A percentile compares a stretch with the other conserved stretches of the same genome.
phyloP scores from a whole-genome alignment of 37 sponge, comb jelly and placozoan species.

The Aplysina aerophoba region DNA sequence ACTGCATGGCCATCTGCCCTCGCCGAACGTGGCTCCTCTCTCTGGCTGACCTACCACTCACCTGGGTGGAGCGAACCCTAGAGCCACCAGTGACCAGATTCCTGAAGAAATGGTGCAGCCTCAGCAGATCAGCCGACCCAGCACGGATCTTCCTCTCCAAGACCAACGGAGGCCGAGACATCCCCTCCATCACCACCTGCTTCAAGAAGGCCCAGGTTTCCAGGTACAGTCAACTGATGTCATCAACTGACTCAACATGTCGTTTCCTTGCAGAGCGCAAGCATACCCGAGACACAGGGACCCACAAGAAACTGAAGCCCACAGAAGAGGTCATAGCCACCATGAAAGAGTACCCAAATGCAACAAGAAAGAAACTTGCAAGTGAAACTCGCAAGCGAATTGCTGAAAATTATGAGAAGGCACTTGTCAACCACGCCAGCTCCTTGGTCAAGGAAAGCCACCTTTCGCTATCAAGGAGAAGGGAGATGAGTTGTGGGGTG shows the following conservation, averaged over 20 bases:
- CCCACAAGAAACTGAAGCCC: no score
- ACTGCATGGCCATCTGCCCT: background rate
- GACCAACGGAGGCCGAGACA: background rate
- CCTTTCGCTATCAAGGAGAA: no score
- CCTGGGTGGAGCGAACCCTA: background rate
- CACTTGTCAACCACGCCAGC: no score
- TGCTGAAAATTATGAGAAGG: no score
- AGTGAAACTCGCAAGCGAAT: no score
- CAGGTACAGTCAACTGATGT: background rate
- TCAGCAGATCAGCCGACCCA: background rate
- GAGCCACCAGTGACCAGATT: background rate
- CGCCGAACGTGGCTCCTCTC: background rate
- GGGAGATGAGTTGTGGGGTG: no score
- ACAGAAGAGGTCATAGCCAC: no score
- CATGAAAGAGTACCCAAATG: no score
- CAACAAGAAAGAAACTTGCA: no score
- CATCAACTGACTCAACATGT: background rate
- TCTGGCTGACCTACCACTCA: background rate
- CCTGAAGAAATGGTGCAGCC: no score
- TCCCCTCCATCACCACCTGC: slow-evolving; percentile 2
- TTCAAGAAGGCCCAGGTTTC: background rate
- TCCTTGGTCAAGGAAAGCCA: no score
- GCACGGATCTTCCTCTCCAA: background rate
- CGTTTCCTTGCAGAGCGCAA: background rate
- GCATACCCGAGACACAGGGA: no score